phyloP scores from a whole-genome alignment of 2,113 vertebrate species.

The Todiramphus chloris region DNA sequence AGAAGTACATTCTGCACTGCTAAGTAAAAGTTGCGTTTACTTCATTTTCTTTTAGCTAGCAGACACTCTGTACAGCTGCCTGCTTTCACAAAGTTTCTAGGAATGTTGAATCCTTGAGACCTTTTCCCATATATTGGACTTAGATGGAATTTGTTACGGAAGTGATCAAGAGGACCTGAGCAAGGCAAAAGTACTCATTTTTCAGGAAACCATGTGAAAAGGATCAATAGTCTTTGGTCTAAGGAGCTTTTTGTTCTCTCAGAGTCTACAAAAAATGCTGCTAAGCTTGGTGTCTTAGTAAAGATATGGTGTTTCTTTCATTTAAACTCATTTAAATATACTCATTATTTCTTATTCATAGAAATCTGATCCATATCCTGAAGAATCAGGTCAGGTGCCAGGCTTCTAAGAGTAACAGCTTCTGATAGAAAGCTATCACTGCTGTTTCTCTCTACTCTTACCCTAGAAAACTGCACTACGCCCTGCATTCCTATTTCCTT shows the following conservation, averaged over 20 bases:
- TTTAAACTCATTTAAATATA: slow-evolving; percentile 54
- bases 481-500: background rate
- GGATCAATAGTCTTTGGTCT: slow-evolving; percentile 16
- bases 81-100: background rate
- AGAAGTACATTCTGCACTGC: background rate
- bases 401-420: slow-evolving; percentile 7
- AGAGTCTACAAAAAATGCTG: background rate
- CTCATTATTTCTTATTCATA: slow-evolving; percentile 48
- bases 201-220: slow-evolving; percentile 21
- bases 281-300: slow-evolving; percentile 5
- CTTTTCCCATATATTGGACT: background rate
- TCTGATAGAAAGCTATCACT: slow-evolving; percentile 23
- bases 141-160: slow-evolving; percentile 23
- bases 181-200: slow-evolving; percentile 17
- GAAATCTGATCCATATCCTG: slow-evolving; percentile 27
- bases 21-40: background rate
- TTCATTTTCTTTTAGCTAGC: background rate
- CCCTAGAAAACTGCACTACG: background rate
- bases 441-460: background rate
- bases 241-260: slow-evolving; percentile 40
- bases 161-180: slow-evolving; percentile 30
- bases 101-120: background rate
- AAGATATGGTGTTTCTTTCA: slow-evolving; percentile 29
- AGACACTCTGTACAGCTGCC: background rate
- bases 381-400: slow-evolving; percentile 50